Conservation (phyloP, 2,113 vertebrate species). For the Tyrannus savana region DNA sequence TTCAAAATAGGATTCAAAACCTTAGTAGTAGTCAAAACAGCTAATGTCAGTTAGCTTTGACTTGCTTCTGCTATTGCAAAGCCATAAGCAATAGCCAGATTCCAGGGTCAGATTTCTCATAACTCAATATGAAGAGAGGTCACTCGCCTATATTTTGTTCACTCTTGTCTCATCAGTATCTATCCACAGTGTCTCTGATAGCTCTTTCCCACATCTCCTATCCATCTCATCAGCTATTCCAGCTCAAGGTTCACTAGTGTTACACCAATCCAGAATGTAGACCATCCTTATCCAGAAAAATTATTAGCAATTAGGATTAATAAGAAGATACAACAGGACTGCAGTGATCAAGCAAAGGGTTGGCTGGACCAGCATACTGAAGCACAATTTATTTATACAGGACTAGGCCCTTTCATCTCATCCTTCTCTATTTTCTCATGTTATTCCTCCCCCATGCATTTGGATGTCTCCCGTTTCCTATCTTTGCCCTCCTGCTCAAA, state of each 20-base stretch:
- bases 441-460: not conserved
- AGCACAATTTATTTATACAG: not conserved
- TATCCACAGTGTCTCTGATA: not conserved
- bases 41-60: not conserved
- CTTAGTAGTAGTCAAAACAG: not conserved
- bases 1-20: not conserved
- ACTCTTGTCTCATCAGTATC: accelerated
- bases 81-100: not conserved
- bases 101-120: not conserved
- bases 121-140: not conserved
- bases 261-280: accelerated
- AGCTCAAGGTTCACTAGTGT: not conserved
- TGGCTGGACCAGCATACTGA: not conserved
- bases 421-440: not conserved
- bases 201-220: not conserved
- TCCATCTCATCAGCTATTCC: not conserved
- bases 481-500: not conserved
- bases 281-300: not conserved
- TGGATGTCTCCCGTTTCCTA: not conserved
- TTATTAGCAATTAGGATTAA: not conserved
- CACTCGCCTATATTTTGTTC: not conserved
- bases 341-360: not conserved
- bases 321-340: not conserved
- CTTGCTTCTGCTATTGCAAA: not conserved
- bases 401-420: not conserved